Conservation (phyloP, 2,797 vertebrate species). For the Fistularia commersonii region DNA sequence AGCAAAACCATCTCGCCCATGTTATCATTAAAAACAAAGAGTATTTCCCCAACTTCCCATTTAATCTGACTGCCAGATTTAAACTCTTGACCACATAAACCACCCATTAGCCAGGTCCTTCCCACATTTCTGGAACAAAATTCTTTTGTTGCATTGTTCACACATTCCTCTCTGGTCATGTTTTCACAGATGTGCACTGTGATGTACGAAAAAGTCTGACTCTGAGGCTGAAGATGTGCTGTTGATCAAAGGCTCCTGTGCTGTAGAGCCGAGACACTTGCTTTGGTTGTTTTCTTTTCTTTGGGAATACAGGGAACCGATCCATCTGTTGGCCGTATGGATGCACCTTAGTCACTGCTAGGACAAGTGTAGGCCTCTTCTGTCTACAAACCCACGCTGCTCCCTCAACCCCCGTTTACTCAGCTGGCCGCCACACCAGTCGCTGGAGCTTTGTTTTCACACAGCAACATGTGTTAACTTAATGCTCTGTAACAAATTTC, state of each 20-base stretch:
- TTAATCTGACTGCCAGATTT: slow-evolving; percentile 58
- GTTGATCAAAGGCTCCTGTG: slow-evolving; percentile 92
- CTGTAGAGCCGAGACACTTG: slow-evolving; percentile 84
- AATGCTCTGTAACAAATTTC: slow-evolving; percentile 80
- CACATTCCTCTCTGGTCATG: slow-evolving; percentile 85
- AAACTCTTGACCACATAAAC: slow-evolving; percentile 66
- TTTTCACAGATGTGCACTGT: slow-evolving; percentile 93
- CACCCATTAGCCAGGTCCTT: slow-evolving; percentile 55
- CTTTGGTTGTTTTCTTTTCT: slow-evolving; percentile 77
- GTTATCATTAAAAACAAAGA: slow-evolving; percentile 68
- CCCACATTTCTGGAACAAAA: slow-evolving; percentile 68
- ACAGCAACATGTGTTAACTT: slow-evolving; percentile 81
- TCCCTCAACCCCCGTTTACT: slow-evolving; percentile 68
- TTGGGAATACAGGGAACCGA: slow-evolving; percentile 80
- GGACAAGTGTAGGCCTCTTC: slow-evolving; percentile 69
- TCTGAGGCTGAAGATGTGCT: slow-evolving; percentile 81
- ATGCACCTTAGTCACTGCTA: slow-evolving; percentile 75
- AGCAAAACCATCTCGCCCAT: slow-evolving; percentile 43
- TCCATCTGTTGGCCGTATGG: slow-evolving; percentile 94
- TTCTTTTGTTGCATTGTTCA: slow-evolving; percentile 86
- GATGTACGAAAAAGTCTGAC: slow-evolving; percentile 68
- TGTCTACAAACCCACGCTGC: slow-evolving; percentile 44
- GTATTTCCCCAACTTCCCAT: slow-evolving; percentile 63
- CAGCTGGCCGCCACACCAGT: slow-evolving; percentile 76
- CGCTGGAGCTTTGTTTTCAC: slow-evolving; percentile 75